These are phyloP conservation scores for Morelia viridis DNA, from an alignment of 2,797 vertebrate species.

Conservation along the genomic window DNA sequence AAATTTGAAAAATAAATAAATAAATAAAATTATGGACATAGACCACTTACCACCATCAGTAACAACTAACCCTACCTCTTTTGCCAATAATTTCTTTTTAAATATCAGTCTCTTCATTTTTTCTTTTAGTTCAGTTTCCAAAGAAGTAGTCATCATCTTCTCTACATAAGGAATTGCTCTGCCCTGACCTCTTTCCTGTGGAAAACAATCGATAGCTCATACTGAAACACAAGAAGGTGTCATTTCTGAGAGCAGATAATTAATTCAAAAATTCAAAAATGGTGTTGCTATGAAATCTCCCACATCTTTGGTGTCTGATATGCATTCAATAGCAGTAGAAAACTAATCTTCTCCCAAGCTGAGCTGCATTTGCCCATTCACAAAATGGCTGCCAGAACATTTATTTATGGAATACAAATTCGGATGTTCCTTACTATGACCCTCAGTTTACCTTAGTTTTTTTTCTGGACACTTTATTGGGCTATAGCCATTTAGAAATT, in stretches of 20 bases:
- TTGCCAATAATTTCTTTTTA: not conserved
- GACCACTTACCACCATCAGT: not conserved
- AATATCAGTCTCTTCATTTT: not conserved
- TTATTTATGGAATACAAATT: not conserved
- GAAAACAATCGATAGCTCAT: not conserved
- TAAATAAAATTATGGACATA: not conserved
- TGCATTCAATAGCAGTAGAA: not conserved
- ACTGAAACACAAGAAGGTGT: not conserved
- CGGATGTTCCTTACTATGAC: not conserved
- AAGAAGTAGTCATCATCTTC: not conserved
- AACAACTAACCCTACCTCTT: not conserved
- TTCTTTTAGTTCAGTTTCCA: not conserved
- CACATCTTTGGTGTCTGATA: not conserved
- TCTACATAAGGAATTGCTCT: not conserved
- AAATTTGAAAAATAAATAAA: no score
- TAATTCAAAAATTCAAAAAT: not conserved
- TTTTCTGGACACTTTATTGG: not conserved
- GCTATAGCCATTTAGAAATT: not conserved
- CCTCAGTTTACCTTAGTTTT: not conserved
- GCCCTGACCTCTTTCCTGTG: not conserved
- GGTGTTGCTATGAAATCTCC: not conserved
- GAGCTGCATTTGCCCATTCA: not conserved
- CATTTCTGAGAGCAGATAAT: not conserved
- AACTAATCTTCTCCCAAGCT: not conserved
- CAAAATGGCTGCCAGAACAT: not conserved